These are phyloP conservation scores for Manis javanica DNA, from an alignment of 2,797 vertebrate species.

Conservation along the genomic window DNA sequence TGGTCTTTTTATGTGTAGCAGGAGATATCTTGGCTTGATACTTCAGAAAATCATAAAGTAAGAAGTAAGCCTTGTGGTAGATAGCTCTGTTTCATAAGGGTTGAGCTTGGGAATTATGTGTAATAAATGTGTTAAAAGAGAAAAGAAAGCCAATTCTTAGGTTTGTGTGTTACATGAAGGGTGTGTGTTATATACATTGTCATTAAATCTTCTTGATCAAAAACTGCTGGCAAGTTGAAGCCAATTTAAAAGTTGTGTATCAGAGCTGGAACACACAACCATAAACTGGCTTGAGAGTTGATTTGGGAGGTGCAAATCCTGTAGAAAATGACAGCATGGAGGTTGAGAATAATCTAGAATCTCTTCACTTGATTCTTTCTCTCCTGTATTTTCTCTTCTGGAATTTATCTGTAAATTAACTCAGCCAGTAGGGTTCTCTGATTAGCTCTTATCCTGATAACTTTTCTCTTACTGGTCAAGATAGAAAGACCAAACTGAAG, in stretches of 20 bases:
- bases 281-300: not conserved
- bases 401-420: not conserved
- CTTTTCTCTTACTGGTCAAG: not conserved
- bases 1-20: not conserved
- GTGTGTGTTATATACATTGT: not conserved
- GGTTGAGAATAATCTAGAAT: not conserved
- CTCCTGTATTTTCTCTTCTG: not conserved
- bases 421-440: not conserved
- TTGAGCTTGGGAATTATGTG: not conserved
- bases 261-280: not conserved
- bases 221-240: conserved; percentile 52
- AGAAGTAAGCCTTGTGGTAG: not conserved
- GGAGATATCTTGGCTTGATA: not conserved
- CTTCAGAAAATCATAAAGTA: conserved; percentile 23
- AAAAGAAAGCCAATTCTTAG: conserved; percentile 35
- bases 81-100: conserved; percentile 31
- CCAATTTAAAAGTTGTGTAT: conserved; percentile 11
- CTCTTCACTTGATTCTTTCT: not conserved
- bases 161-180: conserved; percentile 19
- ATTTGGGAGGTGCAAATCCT: not conserved
- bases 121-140: conserved; percentile 49
- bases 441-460: not conserved
- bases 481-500: not conserved
- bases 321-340: not conserved
- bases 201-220: conserved; percentile 60